Evolutionary conservation across 2,797 vertebrate species (phyloP).

Genomic region (Enteromius trimaculatus): DNA sequence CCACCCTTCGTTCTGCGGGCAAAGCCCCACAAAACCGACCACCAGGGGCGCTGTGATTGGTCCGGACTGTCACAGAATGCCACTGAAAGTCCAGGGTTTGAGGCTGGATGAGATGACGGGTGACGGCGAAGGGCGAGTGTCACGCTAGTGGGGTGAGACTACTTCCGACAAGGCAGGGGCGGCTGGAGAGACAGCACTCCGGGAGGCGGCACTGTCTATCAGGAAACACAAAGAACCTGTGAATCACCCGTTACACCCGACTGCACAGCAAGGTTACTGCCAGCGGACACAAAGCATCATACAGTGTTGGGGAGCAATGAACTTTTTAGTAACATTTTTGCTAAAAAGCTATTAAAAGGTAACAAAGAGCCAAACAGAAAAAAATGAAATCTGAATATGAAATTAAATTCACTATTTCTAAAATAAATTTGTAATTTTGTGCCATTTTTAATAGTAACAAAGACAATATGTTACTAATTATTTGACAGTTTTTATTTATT

Average conservation of each 20-base stretch:
- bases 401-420: too few species aligned
- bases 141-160: conserved; percentile 82
- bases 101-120: conserved; percentile 91
- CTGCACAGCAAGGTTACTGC: background rate
- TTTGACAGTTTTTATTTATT: too few species aligned
- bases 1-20: conserved; percentile 74
- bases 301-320: background rate
- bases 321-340: background rate
- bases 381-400: too few species aligned
- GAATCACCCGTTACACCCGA: conserved; percentile 24
- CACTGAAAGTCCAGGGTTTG: conserved; percentile 81
- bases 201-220: conserved; percentile 91
- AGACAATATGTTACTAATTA: too few species aligned
- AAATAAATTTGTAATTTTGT: too few species aligned
- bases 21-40: conserved; percentile 69
- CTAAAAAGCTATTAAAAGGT: background rate
- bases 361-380: too few species aligned
- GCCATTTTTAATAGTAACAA: too few species aligned
- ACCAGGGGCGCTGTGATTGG: conserved; percentile 69
- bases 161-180: conserved; percentile 98
- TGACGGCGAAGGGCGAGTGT: conserved; percentile 83
- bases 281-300: background rate
- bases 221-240: conserved; percentile 47
- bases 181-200: conserved; percentile 94
- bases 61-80: conserved; percentile 71